phyloP scores from a whole-genome alignment of 2,113 vertebrate species.

The Pelvicachromis taeniatus region DNA sequence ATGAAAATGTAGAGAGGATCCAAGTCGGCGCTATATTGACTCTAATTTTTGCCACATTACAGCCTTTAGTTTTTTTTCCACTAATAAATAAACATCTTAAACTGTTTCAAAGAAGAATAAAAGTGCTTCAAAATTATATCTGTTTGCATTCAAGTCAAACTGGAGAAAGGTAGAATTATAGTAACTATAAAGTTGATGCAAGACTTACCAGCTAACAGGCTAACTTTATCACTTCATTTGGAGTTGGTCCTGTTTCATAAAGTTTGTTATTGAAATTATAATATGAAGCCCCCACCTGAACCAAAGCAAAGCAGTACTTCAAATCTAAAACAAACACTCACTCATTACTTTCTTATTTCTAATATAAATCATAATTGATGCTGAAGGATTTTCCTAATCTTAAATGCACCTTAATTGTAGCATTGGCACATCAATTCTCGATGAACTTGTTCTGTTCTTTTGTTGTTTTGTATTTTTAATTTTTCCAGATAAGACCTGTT shows the following conservation, averaged over 20 bases:
- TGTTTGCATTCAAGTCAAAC: neutral
- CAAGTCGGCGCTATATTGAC: neutral
- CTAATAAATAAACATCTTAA: neutral
- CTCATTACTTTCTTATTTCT: neutral
- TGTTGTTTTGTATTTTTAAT: neutral
- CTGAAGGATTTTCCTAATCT: neutral
- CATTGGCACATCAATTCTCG: neutral
- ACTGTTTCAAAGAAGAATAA: neutral
- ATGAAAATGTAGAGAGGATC: neutral
- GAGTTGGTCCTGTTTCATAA: neutral
- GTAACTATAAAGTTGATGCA: neutral
- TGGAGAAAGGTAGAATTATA: neutral
- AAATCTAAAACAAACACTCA: neutral
- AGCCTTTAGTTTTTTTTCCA: neutral
- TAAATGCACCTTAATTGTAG: neutral
- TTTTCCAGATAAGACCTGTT: fast-evolving
- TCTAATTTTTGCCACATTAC: neutral
- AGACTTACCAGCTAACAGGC: neutral
- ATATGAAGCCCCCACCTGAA: neutral
- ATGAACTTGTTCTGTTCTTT: fast-evolving
- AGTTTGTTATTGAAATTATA: neutral
- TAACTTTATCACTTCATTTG: neutral
- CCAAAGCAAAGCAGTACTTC: neutral
- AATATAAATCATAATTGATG: neutral
- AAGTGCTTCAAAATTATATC: neutral